Conservation (phyloP, 2,888 invertebrate species). For the Trimorus sp. region DNA sequence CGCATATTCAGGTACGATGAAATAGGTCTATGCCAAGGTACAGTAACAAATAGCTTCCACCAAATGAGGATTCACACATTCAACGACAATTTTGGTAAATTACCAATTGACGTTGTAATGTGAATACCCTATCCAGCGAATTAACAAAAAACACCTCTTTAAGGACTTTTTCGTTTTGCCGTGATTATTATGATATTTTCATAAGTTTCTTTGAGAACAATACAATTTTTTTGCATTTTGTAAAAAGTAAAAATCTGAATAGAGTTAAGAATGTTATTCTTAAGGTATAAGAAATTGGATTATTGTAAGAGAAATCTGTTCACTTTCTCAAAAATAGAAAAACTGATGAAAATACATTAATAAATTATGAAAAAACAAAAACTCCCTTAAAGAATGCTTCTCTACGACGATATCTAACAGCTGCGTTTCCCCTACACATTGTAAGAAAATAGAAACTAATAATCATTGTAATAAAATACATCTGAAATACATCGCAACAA, state of each 20-base stretch:
- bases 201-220: too few species aligned
- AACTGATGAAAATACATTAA: too few species aligned
- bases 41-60: constrained; percentile 4
- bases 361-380: too few species aligned
- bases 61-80: constrained; percentile 9
- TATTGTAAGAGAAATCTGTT: too few species aligned
- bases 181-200: too few species aligned
- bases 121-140: neutral
- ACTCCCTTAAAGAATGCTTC: neutral
- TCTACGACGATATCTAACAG: neutral
- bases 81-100: neutral
- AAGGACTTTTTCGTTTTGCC: too few species aligned
- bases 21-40: constrained; percentile 34
- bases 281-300: too few species aligned
- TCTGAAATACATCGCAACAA: neutral
- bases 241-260: too few species aligned
- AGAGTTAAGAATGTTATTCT: too few species aligned
- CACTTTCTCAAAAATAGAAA: too few species aligned
- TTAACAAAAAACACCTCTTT: too few species aligned
- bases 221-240: too few species aligned
- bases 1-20: constrained; percentile 47
- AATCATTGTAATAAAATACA: constrained; percentile 10
- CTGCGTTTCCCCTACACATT: neutral
- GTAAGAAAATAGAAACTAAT: constrained; percentile 22
- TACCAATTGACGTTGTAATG: constrained; percentile 12